Evolutionary conservation across 1,140 invertebrate species (phyloP), one percentile per base, ranked within the genome.

Genomic region (Philotrypesis tridentata): DNA sequence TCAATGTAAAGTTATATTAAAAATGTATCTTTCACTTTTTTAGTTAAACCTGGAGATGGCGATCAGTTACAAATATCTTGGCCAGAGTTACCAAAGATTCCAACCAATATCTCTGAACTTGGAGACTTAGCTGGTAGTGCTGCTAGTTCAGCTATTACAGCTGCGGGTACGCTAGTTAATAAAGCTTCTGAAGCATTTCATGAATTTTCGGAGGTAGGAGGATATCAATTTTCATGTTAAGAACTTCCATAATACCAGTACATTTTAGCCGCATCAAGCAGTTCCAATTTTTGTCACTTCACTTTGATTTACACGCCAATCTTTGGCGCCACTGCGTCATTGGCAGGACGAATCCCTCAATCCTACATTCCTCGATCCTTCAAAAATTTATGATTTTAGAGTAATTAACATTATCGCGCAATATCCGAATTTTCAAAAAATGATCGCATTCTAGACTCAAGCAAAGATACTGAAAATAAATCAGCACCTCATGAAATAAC

Each of bases 31-130:
- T 61, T 75, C n/a, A 11, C 31, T 74, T 85, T 89, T 89, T 83
- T 78, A 92, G 91, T 91, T 27, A 92, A 92, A 85, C 91, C 91
- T 14, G 91, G 88, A 37, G 89, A 90, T 79, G 83, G 76, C 17
- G 88, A 88, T 83, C 84, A 88, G 74, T 37, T 86, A 77, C 85
- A 89, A 82, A 84, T 89, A 67, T 60, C 82, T 25, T 86, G 87
- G 82, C 86, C 87, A 40, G 86, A 89, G 67, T 73, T 90, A n/a
- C 85, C 88, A 23, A 86, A 89, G 84, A 68, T 87, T 23, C 86
- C 90, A 17, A 85, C 83, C 73, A 88, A 86, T 73, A 86, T 89
- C 43, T 86, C 87, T 29, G 89, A 90, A 82, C 48, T 89, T 55
- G 74, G 65, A 78, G 84, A 88, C 27, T 83, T 88, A 63, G 86